Evolutionary conservation across 2,113 vertebrate species (phyloP).

Genomic region (Apteryx owenii): DNA sequence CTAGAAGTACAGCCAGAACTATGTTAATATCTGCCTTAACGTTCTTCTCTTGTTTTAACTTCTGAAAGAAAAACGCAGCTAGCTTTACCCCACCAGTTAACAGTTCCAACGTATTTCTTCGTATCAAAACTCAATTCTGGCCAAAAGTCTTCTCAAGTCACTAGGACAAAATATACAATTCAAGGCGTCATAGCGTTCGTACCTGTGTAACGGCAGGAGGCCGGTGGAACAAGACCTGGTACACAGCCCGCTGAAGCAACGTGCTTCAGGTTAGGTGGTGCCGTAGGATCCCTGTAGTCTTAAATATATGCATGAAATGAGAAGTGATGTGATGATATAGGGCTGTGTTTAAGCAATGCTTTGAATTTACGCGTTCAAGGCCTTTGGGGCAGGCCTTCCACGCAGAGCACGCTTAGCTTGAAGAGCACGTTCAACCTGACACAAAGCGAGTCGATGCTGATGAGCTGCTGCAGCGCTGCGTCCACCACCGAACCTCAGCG

Average conservation of each 20-base stretch:
- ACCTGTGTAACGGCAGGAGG: not conserved
- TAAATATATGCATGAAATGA: not conserved
- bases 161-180: not conserved
- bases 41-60: not conserved
- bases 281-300: not conserved
- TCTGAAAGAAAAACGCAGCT: not conserved
- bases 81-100: not conserved
- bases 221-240: not conserved
- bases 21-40: not conserved
- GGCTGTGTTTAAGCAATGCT: not conserved
- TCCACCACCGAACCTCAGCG: no score
- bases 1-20: not conserved
- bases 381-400: not conserved
- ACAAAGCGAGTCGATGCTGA: rapidly evolving
- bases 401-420: not conserved
- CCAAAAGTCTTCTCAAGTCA: not conserved
- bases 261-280: not conserved
- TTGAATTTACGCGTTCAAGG: not conserved
- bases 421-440: not conserved
- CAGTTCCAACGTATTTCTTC: not conserved
- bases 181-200: not conserved
- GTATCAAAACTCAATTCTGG: not conserved
- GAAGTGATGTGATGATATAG: not conserved
- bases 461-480: rapidly evolving
- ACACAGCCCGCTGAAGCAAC: not conserved